Conservation (phyloP, 2,888 invertebrate species). For the Spodoptera littoralis region DNA sequence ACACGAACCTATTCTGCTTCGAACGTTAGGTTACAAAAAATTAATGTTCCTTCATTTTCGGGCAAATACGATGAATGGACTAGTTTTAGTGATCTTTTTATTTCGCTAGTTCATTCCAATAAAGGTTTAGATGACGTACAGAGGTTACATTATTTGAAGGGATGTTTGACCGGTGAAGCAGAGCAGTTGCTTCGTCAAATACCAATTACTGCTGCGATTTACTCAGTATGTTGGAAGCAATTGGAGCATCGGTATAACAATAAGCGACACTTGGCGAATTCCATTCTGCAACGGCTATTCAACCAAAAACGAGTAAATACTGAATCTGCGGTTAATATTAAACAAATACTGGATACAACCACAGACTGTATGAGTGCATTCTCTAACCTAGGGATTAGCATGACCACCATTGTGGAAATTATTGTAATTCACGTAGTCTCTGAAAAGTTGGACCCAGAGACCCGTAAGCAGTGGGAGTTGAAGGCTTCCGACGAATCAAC, state of each 20-base stretch:
- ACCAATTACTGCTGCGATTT: background rate
- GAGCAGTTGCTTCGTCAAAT: conserved; percentile 6
- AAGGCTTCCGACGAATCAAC: background rate
- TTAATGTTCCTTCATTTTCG: background rate
- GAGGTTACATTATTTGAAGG: conserved; percentile 6
- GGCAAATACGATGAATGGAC: background rate
- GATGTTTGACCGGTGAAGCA: conserved; percentile 2
- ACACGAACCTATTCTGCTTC: background rate
- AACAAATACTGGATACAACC: conserved; percentile 1
- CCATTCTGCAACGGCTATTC: background rate
- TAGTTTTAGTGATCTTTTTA: conserved; percentile 2
- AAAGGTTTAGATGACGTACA: conserved; percentile 6
- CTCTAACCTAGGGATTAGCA: background rate
- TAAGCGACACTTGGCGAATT: conserved; percentile 4
- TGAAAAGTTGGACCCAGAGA: background rate
- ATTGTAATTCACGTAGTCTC: background rate
- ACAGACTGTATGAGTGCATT: background rate
- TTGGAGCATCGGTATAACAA: conserved; percentile 1
- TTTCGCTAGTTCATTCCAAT: background rate
- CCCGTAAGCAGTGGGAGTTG: no score
- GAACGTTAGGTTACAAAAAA: conserved; percentile 1
- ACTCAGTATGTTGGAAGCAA: conserved; percentile 1
- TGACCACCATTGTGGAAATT: background rate
- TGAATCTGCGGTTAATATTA: background rate
- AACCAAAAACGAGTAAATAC: background rate